Conservation (phyloP, 1,140 invertebrate genomes). For the Nymphalis io region DNA sequence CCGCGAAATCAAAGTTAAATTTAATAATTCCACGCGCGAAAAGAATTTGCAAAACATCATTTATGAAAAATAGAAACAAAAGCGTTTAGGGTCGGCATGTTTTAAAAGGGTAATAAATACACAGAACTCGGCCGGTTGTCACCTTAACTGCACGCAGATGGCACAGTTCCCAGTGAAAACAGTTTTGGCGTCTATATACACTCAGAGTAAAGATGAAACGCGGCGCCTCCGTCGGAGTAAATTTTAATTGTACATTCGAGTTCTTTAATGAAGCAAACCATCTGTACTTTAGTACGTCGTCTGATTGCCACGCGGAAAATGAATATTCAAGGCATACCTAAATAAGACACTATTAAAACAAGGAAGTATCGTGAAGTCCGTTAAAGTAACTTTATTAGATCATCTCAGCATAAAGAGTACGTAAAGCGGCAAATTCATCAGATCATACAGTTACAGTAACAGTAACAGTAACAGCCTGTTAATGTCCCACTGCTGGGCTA, state of each 20-base stretch:
- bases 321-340: slow-evolving; percentile 29
- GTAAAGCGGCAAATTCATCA: not conserved
- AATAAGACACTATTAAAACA: slow-evolving; percentile 12
- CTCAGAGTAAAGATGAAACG: slow-evolving; percentile 7
- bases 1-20: slow-evolving; percentile 9
- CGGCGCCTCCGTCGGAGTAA: slow-evolving; percentile 19
- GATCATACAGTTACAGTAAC: too few relatives aligned
- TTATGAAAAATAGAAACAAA: slow-evolving; percentile 29
- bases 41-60: slow-evolving; percentile 6
- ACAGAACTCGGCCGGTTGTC: slow-evolving; percentile 60
- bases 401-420: not conserved
- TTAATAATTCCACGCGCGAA: slow-evolving; percentile 15
- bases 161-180: slow-evolving; percentile 74
- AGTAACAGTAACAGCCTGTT: too few relatives aligned
- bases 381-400: slow-evolving; percentile 3
- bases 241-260: slow-evolving; percentile 29
- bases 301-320: slow-evolving; percentile 26
- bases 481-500: too few relatives aligned
- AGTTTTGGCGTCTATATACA: slow-evolving; percentile 51
- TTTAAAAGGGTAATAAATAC: slow-evolving; percentile 68
- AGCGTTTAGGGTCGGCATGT: slow-evolving; percentile 40
- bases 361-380: not conserved
- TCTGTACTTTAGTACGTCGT: slow-evolving; percentile 8
- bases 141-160: slow-evolving; percentile 65
- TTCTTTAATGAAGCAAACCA: slow-evolving; percentile 13